phyloP scores from a whole-genome alignment of 2,797 vertebrate species.

The Mastacembelus armatus region DNA sequence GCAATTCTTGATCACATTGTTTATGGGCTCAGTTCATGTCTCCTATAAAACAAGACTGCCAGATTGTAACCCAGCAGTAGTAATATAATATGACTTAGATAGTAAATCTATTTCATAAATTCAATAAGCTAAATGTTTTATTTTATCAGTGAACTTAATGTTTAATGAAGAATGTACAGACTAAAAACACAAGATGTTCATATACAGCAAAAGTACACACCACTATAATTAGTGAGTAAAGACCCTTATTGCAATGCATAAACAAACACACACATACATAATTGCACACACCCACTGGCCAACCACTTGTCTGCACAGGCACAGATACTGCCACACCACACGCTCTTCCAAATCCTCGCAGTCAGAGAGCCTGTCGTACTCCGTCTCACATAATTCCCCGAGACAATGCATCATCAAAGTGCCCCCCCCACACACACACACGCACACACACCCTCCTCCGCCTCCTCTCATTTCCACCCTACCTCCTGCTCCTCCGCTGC shows the following conservation, averaged over 20 bases:
- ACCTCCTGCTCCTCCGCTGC: conserved; percentile 38
- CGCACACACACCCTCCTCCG: conserved; percentile 17
- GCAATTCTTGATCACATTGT: too few species aligned
- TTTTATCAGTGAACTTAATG: too few species aligned
- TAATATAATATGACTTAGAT: too few species aligned
- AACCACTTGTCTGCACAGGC: not conserved
- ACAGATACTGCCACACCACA: not conserved
- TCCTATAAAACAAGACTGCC: too few species aligned
- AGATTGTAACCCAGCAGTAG: too few species aligned
- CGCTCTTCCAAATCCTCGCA: conserved; percentile 54
- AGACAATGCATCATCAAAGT: conserved; percentile 76
- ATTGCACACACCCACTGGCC: not conserved
- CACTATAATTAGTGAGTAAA: not conserved
- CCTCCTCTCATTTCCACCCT: conserved; percentile 51
- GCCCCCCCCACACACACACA: conserved; percentile 39
- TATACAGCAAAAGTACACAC: not conserved
- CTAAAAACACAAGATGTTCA: not conserved
- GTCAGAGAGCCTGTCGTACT: conserved; percentile 55
- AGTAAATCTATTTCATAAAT: not conserved
- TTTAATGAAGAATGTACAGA: not conserved
- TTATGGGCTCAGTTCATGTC: too few species aligned
- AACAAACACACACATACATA: not conserved
- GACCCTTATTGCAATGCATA: conserved; percentile 14
- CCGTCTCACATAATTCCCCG: conserved; percentile 68
- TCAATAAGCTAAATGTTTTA: not conserved